Base-by-base conservation (phyloP, 2,888 invertebrate species). In the Seira musarum region DNA sequence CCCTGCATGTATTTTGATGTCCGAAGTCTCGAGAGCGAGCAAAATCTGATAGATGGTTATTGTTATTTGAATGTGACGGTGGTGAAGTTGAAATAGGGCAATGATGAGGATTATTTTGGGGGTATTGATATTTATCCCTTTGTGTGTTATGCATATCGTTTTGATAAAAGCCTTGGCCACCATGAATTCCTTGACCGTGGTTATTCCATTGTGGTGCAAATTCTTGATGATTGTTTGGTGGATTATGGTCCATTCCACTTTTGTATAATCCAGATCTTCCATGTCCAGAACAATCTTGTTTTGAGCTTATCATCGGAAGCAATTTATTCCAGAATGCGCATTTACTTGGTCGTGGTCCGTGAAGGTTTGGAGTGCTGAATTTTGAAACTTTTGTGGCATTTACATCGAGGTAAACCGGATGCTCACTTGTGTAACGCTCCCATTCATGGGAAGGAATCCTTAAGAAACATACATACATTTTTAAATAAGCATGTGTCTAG, bases 261-360 rank as follows among this genome's bases (percentile, higher is more conserved):
- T n/a, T n/a, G n/a, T n/a, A n/a, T n/a, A 10, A 10, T 19, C 24
- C n/a, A n/a, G n/a, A n/a, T n/a, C n/a, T n/a, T 25, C 40, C 67
- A n/a, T 6, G 40, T 5, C 13, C 21, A 6, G 13, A 24, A 21
- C 24, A n/a, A 1, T 30, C 10, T 24, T 63, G 6, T 13, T 10
- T 6, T 2, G 17, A 5, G 5, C 60, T 65, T 6, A 72, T 61
- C 15, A 40, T 25, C 1, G 82, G 83, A 0, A 84, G n/a, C 0
- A 80, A 15, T 57, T 82, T 68, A 46, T 84, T 84, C 84, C 84
- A 84, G 53, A 84, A 82, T 2, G 72, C 80, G 53, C 84, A 84
- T 1, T 71, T 65, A 0, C 69, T 24, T 6, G 83, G 67, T 17
- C 70, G 35, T 22, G 84, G 83, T 0, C 84, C 84, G 10, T 69